Base-by-base conservation (phyloP, 2,797 vertebrate genomes). In the Lepidocolaptes lacrymiger region DNA sequence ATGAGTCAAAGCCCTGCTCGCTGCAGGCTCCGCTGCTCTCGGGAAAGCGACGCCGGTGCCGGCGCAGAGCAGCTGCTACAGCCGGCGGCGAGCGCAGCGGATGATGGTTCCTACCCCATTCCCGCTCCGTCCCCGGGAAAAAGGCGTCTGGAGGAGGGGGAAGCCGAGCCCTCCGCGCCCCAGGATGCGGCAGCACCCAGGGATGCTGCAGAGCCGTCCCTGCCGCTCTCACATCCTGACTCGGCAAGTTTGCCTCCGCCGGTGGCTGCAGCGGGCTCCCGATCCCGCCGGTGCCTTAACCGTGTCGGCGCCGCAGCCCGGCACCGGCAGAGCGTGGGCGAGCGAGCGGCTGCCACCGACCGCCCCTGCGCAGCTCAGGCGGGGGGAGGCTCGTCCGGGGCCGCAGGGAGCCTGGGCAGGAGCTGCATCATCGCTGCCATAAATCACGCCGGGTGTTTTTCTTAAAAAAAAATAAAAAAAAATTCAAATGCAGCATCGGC, bases 211-310 rank as follows among this genome's bases (percentile, higher is more conserved):
- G 93, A 89, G 73, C 85, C 66, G 69, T 76, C 64, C 91, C 89
- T 91, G 92, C 89, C 44, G 59, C 56, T 48, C 55, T 83, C 62
- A 84, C 79, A 83, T 95, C 93, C 97, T 97, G 97, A 98, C 96
- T 97, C 96, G 91, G 97, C 97, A 97, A 91, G 91, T 96, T 93
- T 90, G 56, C 89, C 90, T 93, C 87, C 8, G 76, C 66, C 64
- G 43, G 85, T 84, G 73, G 87, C 78, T 75, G 81, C 92, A 85
- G 79, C 91, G 24, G 76, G 76, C 76, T 91, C 85, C 91, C 41
- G 41, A 83, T 75, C 89, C 81, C 49, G 20, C 68, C 59, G 62
- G 64, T 63, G 74, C 88, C 67, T 92, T 75, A 91, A 91, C 91
- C 36, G 24, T 93, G 71, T 92, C 94, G 19, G 69, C 9, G 78